Evolutionary conservation across 2,113 vertebrate species (phyloP).

Genomic region (Rhombomys opimus): DNA sequence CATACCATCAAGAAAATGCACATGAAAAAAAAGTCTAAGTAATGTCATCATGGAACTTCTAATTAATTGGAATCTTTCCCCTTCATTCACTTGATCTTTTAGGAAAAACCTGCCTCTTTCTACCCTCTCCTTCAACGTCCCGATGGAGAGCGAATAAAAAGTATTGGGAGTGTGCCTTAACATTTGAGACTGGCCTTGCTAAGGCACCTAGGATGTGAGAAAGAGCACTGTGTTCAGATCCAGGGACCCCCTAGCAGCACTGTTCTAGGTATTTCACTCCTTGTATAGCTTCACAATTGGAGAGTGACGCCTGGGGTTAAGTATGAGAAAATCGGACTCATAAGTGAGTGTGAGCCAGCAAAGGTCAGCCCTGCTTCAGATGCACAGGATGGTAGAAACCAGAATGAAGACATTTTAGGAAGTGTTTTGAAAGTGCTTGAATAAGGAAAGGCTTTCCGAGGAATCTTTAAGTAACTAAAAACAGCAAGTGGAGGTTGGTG

Average conservation of each 20-base stretch:
- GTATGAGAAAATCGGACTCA: background rate
- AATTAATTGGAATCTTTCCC: background rate
- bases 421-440: background rate
- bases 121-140: background rate
- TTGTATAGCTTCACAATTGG: background rate
- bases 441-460: background rate
- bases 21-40: background rate
- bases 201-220: background rate
- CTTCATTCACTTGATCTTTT: background rate
- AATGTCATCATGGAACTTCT: background rate
- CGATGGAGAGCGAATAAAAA: background rate
- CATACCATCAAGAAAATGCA: background rate
- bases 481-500: background rate
- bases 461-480: background rate
- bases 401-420: background rate
- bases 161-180: background rate
- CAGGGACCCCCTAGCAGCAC: background rate
- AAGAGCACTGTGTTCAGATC: background rate
- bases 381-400: background rate
- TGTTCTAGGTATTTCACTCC: background rate
- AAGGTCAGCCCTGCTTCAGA: background rate
- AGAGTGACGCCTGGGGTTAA: background rate
- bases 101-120: background rate
- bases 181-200: background rate
- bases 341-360: background rate